Conservation (phyloP, 2,113 vertebrate species). For the Coptodon bakossiorum region DNA sequence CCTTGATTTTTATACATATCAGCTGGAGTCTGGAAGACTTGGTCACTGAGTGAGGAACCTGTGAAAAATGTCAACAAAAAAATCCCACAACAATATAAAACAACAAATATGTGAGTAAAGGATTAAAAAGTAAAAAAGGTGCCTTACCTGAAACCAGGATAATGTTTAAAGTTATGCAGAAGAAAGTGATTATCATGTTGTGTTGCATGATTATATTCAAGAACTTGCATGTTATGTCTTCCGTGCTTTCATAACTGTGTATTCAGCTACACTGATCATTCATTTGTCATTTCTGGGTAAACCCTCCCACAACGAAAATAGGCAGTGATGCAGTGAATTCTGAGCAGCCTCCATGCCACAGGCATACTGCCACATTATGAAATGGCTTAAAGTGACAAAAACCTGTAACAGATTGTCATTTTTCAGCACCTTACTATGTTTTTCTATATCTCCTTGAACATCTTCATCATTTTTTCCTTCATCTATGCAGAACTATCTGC, state of each 20-base stretch:
- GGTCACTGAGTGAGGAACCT: neutral
- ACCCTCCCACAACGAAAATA: neutral
- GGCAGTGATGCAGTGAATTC: neutral
- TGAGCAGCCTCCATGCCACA: neutral
- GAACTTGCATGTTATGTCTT: fast-evolving
- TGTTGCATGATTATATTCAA: fast-evolving
- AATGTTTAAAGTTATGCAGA: neutral
- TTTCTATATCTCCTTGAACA: neutral
- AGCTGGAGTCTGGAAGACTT: neutral
- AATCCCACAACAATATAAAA: fast-evolving
- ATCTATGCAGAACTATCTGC: neutral
- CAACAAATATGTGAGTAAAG: neutral
- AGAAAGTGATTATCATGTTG: neutral
- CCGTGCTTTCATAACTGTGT: neutral
- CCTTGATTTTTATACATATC: fast-evolving
- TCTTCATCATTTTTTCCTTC: fast-evolving
- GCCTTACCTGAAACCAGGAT: conserved; percentile 10
- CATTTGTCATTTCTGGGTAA: neutral
- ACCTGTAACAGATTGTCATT: fast-evolving
- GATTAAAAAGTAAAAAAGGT: neutral
- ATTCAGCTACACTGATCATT: neutral
- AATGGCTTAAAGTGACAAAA: neutral
- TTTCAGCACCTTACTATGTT: fast-evolving
- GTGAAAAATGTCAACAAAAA: neutral
- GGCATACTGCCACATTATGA: neutral